Conservation (phyloP, 2,113 vertebrate genomes). For the Pelecanoides urinatrix region DNA sequence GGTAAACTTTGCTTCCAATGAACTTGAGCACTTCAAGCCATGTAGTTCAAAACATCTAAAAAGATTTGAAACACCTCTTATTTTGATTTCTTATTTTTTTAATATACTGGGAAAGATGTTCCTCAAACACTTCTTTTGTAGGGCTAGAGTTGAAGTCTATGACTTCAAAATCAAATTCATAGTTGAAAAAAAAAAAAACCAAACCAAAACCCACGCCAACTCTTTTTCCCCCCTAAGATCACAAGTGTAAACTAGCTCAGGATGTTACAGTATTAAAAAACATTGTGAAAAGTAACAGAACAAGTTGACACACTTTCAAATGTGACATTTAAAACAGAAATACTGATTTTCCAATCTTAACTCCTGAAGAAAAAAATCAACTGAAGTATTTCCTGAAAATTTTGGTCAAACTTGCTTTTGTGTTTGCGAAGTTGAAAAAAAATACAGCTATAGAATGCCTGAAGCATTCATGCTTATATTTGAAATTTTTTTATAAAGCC, state of each 20-base stretch:
- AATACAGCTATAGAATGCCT: neutral
- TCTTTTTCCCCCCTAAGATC: neutral
- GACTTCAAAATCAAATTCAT: neutral
- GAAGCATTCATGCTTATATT: neutral
- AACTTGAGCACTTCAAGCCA: neutral
- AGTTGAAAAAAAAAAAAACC: neutral
- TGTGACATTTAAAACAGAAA: slow-evolving; percentile 9
- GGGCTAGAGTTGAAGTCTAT: neutral
- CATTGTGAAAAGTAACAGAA: slow-evolving; percentile 52
- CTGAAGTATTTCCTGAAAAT: neutral
- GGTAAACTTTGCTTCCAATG: neutral
- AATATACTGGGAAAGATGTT: neutral
- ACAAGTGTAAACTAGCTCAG: slow-evolving; percentile 1
- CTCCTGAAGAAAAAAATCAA: neutral
- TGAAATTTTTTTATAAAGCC: neutral
- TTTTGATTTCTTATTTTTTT: neutral
- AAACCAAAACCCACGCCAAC: neutral
- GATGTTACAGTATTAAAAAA: slow-evolving; percentile 53
- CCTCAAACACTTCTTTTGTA: neutral
- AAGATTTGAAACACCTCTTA: neutral
- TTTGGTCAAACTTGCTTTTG: neutral
- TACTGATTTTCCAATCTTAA: neutral
- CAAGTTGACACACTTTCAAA: slow-evolving; percentile 49
- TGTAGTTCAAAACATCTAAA: neutral
- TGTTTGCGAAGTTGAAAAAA: neutral